A percentile compares a stretch with the other conserved stretches of the same genome.
Evolutionary conservation across 2,888 invertebrate genomes (phyloP).

Genomic region (Petrolisthes cinctipes): DNA sequence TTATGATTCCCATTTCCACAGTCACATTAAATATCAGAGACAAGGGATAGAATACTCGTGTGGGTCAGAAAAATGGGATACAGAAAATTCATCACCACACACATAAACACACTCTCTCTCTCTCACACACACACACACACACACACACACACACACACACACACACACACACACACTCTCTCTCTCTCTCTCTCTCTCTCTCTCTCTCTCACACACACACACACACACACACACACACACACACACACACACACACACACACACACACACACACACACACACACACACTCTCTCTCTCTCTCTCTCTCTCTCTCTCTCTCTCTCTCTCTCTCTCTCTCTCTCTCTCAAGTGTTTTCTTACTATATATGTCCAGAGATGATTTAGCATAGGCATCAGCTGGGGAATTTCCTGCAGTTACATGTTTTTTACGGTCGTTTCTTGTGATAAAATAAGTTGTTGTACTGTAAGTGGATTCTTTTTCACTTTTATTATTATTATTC

Average conservation of each 20-base stretch:
- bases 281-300: slow-evolving; percentile 1
- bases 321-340: neutral
- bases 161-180: neutral
- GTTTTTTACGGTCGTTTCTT: too few species aligned
- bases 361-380: neutral
- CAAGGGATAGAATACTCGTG: too few species aligned
- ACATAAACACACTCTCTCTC: too few species aligned
- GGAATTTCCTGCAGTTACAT: too few species aligned
- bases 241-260: neutral
- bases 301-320: neutral
- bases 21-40: too few species aligned
- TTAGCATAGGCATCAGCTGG: too few species aligned
- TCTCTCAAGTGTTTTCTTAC: neutral
- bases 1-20: too few species aligned
- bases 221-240: neutral
- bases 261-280: neutral
- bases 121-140: neutral
- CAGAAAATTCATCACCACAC: too few species aligned
- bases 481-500: too few species aligned
- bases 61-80: too few species aligned
- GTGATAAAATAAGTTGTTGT: too few species aligned
- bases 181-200: neutral
- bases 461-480: too few species aligned
- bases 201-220: neutral
- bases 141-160: neutral